Conservation (phyloP, 2,113 vertebrate genomes). For the Paraplagusia blochii region DNA sequence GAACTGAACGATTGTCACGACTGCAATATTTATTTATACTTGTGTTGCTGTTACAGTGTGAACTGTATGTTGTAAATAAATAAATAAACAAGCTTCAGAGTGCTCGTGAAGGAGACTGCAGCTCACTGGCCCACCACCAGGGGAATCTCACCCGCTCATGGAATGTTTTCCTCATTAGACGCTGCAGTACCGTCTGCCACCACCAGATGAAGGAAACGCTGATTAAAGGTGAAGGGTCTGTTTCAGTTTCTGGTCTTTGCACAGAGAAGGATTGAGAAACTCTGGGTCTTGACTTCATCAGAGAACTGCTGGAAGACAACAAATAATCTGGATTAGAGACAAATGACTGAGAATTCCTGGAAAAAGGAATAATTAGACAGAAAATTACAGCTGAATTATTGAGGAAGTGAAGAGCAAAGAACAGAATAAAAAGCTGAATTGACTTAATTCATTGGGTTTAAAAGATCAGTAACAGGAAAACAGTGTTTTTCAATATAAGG, state of each 20-base stretch:
- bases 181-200: constrained; percentile 54
- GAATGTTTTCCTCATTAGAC: constrained; percentile 68
- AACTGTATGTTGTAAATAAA: constrained; percentile 77
- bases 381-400: constrained; percentile 9
- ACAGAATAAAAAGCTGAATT: too few species aligned
- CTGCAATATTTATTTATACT: constrained; percentile 76
- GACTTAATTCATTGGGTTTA: too few species aligned
- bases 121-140: constrained; percentile 59
- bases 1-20: constrained; percentile 67
- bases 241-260: constrained; percentile 59
- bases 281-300: too few species aligned
- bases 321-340: constrained; percentile 1
- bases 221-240: constrained; percentile 44
- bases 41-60: constrained; percentile 68
- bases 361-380: background rate
- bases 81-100: constrained; percentile 75
- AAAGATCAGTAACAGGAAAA: too few species aligned
- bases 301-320: background rate
- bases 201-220: constrained; percentile 60
- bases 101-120: constrained; percentile 72
- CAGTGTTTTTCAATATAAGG: too few species aligned
- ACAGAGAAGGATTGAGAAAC: constrained; percentile 37
- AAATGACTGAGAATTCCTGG: background rate
- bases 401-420: background rate
- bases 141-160: too few species aligned